Evolutionary conservation across 1,140 invertebrate genomes (phyloP), one percentile per base, ranked within the genome.

Genomic region (Drosophila bocki): DNA sequence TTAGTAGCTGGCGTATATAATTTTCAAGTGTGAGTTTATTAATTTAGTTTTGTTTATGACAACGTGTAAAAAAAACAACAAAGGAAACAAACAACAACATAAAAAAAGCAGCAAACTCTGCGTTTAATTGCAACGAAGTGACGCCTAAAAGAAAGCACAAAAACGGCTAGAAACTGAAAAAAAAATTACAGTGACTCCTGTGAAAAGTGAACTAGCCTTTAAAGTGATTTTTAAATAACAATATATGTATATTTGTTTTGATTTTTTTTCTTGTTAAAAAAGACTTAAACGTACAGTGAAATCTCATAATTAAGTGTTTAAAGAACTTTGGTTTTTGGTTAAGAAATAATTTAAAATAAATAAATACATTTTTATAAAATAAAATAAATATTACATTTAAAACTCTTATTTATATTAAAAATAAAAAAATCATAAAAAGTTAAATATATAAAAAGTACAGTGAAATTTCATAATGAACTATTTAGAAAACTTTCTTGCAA

Each of bases 1-100:
- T 45, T 68, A 64, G 61, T 60, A 45, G 68, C 44, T 45, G 19
- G 65, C 41, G 50, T 57, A 12, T 29, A 39, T 62, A 26, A 59
- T 22, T 50, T 13, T 58, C 51, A 32, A 37, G 26, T 69, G 45
- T 37, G 50, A 67, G 63, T 56, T 33, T 51, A 41, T 62, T 41
- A 33, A 53, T 72, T 78, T 70, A 78, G 69, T 69, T 53, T 68
- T 47, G 33, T 78, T 75, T 61, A 54, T 81, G 82, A 81, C 82
- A 85, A 85, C 59, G 63, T 85, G 78, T 33, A 50, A 39, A 37
- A 64, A 32, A 53, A 63, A 45, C 35, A 70, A 45, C 35, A 70
- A 57, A 35, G 4, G 19, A 19, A 56, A 39, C 7, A 39, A 39
- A 39, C 17, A 22, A 37, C 4, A 51, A 48, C 19, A 50, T 29